phyloP scores from a whole-genome alignment of 2,113 vertebrate genomes.

The Piprites chloris region DNA sequence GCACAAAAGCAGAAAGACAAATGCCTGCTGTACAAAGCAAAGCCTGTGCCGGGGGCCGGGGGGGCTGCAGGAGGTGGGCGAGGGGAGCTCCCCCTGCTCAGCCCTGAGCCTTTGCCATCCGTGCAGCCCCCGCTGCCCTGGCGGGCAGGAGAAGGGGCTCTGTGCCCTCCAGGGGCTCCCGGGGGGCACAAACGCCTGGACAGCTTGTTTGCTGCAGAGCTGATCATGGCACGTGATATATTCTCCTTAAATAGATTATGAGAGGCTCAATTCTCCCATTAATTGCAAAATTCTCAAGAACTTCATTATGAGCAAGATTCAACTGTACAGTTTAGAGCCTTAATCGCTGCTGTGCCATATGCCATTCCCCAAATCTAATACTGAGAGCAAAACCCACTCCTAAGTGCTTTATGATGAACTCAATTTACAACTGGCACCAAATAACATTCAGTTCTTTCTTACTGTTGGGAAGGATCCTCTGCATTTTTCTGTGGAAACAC shows the following conservation, averaged over 20 bases:
- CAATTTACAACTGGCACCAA: background rate
- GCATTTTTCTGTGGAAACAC: background rate
- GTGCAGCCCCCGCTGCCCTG: background rate
- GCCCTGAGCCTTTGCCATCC: accelerated
- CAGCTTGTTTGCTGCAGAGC: background rate
- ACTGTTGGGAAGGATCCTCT: background rate
- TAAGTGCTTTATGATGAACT: background rate
- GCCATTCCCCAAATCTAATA: background rate
- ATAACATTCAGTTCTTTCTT: background rate
- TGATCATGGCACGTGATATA: background rate
- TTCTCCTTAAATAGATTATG: background rate
- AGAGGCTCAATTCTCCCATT: background rate
- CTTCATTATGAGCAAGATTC: background rate
- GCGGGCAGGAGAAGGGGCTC: accelerated
- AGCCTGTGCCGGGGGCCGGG: accelerated
- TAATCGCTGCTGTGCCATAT: background rate
- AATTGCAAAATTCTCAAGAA: background rate
- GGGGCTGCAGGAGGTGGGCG: background rate
- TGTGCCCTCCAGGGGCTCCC: background rate
- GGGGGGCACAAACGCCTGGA: background rate
- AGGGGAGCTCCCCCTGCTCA: accelerated
- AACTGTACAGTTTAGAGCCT: background rate
- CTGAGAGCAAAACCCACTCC: background rate
- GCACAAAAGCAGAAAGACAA: background rate
- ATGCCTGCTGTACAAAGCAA: accelerated